Evolutionary conservation across 2,888 invertebrate species (phyloP).

Genomic region (Drosophila kambysellisi): DNA sequence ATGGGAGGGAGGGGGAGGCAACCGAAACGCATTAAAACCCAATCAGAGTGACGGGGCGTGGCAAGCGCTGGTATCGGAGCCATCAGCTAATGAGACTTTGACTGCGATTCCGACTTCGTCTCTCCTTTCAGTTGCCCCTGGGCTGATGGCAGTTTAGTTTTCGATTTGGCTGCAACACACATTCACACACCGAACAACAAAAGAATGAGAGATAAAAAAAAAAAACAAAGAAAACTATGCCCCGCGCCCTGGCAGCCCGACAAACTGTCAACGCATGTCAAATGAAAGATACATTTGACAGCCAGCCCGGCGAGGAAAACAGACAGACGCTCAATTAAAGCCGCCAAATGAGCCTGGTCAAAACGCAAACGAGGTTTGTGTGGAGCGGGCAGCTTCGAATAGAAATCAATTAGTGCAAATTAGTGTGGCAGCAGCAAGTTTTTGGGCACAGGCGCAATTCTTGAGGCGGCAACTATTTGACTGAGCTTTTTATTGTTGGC

Average conservation of each 20-base stretch:
- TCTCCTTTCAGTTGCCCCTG: slow-evolving; percentile 5
- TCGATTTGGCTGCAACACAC: slow-evolving; percentile 64
- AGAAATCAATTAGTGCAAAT: slow-evolving; percentile 79
- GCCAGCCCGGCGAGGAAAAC: slow-evolving; percentile 31
- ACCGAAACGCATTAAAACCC: slow-evolving; percentile 74
- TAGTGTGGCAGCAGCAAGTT: slow-evolving; percentile 54
- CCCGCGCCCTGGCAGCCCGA: slow-evolving; percentile 19
- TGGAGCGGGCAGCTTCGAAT: slow-evolving; percentile 31
- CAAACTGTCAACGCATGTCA: slow-evolving; percentile 75
- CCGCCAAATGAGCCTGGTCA: slow-evolving; percentile 49
- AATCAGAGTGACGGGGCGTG: slow-evolving; percentile 61
- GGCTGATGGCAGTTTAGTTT: slow-evolving; percentile 67
- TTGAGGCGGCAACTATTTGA: slow-evolving; percentile 7
- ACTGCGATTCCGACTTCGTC: slow-evolving; percentile 52
- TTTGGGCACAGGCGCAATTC: slow-evolving; percentile 26
- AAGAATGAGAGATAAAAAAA: slow-evolving; percentile 17
- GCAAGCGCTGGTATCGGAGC: slow-evolving; percentile 42
- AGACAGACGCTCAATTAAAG: slow-evolving; percentile 70
- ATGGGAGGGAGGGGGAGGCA: background rate
- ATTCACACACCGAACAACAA: slow-evolving; percentile 23
- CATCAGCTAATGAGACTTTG: slow-evolving; percentile 78
- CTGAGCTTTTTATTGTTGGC: slow-evolving; percentile 29
- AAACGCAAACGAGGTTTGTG: background rate
- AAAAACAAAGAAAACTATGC: slow-evolving; percentile 40
- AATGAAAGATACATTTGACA: slow-evolving; percentile 71